Conservation (phyloP, 2,797 vertebrate genomes). For the Cyclopterus lumpus region DNA sequence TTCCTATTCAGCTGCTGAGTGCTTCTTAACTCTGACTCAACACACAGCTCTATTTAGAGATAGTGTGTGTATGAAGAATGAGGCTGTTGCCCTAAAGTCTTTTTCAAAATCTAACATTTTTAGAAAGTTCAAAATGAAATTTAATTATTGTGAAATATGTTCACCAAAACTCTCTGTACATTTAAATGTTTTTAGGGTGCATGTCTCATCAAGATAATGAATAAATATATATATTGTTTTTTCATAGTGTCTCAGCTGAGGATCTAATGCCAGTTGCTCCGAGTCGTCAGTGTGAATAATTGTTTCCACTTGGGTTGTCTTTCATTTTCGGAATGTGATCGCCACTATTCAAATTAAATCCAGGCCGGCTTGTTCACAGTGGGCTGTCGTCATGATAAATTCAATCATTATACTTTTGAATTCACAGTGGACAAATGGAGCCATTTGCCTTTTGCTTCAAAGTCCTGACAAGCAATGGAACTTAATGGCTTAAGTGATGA, state of each 20-base stretch:
- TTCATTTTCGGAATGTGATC: not conserved
- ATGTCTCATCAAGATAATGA: not conserved
- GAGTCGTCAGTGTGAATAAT: not conserved
- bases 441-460: not conserved
- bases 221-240: too few species aligned
- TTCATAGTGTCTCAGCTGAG: not conserved
- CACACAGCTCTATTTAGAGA: not conserved
- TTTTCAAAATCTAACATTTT: not conserved
- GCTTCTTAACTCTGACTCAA: not conserved
- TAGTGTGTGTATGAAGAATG: not conserved
- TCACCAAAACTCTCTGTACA: not conserved
- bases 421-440: not conserved
- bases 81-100: not conserved
- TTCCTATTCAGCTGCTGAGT: not conserved
- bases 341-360: not conserved
- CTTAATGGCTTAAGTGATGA: too few species aligned
- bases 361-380: not conserved
- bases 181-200: not conserved
- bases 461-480: not conserved
- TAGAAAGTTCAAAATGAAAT: not conserved
- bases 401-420: not conserved
- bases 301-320: not conserved
- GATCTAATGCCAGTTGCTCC: not conserved
- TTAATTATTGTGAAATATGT: too few species aligned
- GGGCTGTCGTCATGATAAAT: not conserved